These are phyloP conservation scores for Zoanthus solanderi DNA, from an alignment of 92 coral and sea anemone species.

Conservation along the genomic window DNA sequence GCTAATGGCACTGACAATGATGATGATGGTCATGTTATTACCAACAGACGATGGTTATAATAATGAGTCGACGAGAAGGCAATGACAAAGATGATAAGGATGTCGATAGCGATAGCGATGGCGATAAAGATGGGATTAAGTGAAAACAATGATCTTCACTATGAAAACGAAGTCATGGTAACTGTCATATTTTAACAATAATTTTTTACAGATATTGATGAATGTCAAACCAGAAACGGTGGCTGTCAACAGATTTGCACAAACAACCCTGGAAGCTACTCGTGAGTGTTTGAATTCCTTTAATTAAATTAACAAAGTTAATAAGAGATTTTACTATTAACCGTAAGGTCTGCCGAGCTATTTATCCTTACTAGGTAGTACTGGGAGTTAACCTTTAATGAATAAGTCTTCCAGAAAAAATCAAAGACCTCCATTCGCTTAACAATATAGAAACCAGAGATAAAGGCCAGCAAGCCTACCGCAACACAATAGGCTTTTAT, in stretches of 20 bases:
- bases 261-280: conserved; percentile 84
- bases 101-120: neutral
- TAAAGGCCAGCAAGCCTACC: no score
- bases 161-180: neutral
- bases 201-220: conserved; percentile 73
- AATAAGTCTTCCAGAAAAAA: no score
- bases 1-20: neutral
- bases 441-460: no score
- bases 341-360: no score
- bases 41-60: no score
- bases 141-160: neutral
- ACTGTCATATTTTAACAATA: neutral
- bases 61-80: no score
- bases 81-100: neutral
- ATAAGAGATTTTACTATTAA: no score
- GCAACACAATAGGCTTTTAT: no score
- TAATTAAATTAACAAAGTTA: neutral
- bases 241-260: conserved; percentile 93
- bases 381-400: no score
- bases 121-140: neutral
- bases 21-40: neutral
- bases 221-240: conserved; percentile 83
- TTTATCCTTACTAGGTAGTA: no score
- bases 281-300: conserved; percentile 57
- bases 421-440: no score